Percentiles rank a stretch among this genome's conserved stretches.
phyloP scores from a whole-genome alignment of 2,797 vertebrate species.

The Tamandua tetradactyla region DNA sequence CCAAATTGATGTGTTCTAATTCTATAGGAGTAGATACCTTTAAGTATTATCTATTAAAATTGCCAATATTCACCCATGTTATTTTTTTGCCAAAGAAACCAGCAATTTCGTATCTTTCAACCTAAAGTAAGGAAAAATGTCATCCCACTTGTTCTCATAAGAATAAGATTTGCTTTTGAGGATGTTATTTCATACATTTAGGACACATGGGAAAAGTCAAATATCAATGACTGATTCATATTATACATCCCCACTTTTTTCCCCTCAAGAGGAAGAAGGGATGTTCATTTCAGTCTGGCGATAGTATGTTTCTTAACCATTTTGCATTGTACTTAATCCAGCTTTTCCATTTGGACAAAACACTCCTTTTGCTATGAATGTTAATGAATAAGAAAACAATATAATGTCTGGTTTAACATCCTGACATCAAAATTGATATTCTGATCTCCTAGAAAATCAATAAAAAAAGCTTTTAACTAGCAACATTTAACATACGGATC shows the following conservation, averaged over 20 bases:
- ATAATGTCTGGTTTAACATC: neutral
- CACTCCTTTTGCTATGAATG: neutral
- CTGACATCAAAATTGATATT: neutral
- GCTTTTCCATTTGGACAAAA: neutral
- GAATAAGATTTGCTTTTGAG: neutral
- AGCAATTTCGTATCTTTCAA: neutral
- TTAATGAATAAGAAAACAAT: neutral
- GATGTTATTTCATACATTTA: neutral
- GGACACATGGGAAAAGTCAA: neutral
- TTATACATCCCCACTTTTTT: neutral
- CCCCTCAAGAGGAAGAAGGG: neutral
- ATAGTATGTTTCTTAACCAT: neutral
- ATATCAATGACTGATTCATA: no score
- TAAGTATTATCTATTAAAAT: neutral
- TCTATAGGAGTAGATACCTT: neutral
- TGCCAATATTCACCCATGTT: neutral
- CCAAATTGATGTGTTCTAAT: neutral
- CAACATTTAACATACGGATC: constrained; percentile 18
- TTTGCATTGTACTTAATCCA: neutral
- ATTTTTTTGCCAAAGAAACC: neutral
- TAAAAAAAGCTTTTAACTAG: neutral
- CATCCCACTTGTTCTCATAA: neutral
- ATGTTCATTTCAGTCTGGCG: neutral
- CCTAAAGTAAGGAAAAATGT: neutral
- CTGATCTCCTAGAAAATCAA: neutral